A percentile compares a stretch with the other conserved stretches of the same genome.
phyloP scores from a whole-genome alignment of 2,888 invertebrate species.

The Drosophila putrida region DNA sequence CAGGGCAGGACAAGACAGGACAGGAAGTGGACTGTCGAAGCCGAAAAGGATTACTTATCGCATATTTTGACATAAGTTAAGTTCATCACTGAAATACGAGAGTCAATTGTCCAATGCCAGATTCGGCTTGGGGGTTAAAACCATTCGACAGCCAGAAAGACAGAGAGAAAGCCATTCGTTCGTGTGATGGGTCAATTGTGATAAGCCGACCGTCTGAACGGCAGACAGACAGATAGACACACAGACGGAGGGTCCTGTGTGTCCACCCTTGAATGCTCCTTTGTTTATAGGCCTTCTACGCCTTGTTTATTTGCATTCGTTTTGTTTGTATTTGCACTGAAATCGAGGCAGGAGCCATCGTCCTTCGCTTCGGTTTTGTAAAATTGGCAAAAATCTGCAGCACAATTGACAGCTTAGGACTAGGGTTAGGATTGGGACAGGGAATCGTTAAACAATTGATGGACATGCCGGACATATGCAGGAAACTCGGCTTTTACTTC shows the following conservation, averaged over 20 bases:
- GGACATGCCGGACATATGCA: slow-evolving; percentile 58
- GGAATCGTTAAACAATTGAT: slow-evolving; percentile 57
- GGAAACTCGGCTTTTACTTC: slow-evolving; percentile 42
- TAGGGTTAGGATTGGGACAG: slow-evolving; percentile 15
- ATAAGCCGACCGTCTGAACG: slow-evolving; percentile 67
- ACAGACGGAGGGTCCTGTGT: slow-evolving; percentile 12
- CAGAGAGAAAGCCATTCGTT: slow-evolving; percentile 23
- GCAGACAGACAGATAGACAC: neutral
- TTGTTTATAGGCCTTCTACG: slow-evolving; percentile 75
- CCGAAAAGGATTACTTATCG: slow-evolving; percentile 84
- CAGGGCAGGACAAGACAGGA: slow-evolving; percentile 38
- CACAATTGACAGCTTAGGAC: slow-evolving; percentile 74
- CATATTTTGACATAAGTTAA: slow-evolving; percentile 84
- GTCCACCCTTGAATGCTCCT: slow-evolving; percentile 63
- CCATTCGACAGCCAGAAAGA: slow-evolving; percentile 27
- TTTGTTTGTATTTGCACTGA: slow-evolving; percentile 80
- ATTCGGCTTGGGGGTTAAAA: slow-evolving; percentile 47
- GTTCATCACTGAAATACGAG: slow-evolving; percentile 83
- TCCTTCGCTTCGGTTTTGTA: slow-evolving; percentile 46
- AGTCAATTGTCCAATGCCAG: slow-evolving; percentile 72
- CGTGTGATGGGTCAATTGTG: slow-evolving; percentile 79
- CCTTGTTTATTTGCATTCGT: slow-evolving; percentile 78
- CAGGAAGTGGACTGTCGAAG: slow-evolving; percentile 64
- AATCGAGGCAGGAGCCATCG: slow-evolving; percentile 68
- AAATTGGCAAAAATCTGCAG: slow-evolving; percentile 73